Base-by-base conservation (phyloP, 1,140 invertebrate species). In the Drosophila gunungcola region DNA sequence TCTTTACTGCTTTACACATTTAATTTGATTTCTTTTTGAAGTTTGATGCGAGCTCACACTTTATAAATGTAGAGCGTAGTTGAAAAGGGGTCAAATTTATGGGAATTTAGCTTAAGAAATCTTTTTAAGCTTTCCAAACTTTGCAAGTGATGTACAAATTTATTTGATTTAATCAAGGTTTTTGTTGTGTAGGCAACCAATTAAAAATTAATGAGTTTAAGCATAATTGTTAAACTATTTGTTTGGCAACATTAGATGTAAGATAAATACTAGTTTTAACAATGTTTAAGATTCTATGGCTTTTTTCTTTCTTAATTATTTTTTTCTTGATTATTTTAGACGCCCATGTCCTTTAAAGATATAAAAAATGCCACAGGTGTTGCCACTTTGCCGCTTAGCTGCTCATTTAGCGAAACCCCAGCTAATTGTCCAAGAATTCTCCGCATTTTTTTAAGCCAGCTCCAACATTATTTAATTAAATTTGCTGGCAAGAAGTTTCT, bases 1-100 rank as follows among this genome's bases (percentile, higher is more conserved):
- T 88, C 83, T 88, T 43, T 64, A 67, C 80, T 89, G 73, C 80
- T 80, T 89, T 84, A 80, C 84, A 84, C 84, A 89, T 89, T 89
- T 89, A 89, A 89, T 89, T 89, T 89, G 84, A 89, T 89, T 89
- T 89, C 80, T 89, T 90, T 90, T 89, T 89, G 84, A 89, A 89
- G 84, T 89, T 89, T 84, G 85, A 89, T 84, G 84, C 79, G 56
- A 61, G 16, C 63, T 63, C 67, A 65, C 64, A 70, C 53, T 65
- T 72, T 63, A 72, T 56, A 78, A 62, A 55, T 53, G 38, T 13
- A 29, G 46, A 39, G 60, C 43, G 57, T 34, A 42, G 60, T 21
- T 13, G 4, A 73, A 55, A 11, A 45, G 65, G 64, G 63, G 7
- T 46, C 13, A 2, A 12, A 16, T 3, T 4, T 39, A 16, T 38